These are phyloP conservation scores for Notolepis coatsorum DNA, from an alignment of 2,797 vertebrate genomes.

Conservation along the genomic window DNA sequence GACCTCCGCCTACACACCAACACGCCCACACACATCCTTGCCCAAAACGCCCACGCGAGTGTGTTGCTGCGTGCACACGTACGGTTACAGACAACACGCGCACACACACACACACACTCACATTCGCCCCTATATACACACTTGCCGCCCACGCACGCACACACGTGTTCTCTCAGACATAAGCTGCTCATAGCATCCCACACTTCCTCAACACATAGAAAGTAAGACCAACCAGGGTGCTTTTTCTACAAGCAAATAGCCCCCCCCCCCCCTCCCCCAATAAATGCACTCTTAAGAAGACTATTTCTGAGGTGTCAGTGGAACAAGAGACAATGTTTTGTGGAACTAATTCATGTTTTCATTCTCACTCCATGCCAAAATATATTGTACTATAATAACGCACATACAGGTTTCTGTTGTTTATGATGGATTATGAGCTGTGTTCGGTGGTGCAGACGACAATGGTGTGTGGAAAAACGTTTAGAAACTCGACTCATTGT, in stretches of 20 bases:
- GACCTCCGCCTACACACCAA: constrained; percentile 68
- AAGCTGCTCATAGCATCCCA: constrained; percentile 79
- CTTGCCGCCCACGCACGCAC: constrained; percentile 69
- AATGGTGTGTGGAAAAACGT: no score
- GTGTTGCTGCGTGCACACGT: constrained; percentile 51
- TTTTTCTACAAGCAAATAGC: constrained; percentile 53
- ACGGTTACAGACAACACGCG: constrained; percentile 12
- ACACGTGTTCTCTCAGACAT: constrained; percentile 82
- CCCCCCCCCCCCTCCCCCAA: no score
- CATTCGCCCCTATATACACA: constrained; percentile 73
- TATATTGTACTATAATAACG: no score
- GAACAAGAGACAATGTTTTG: no score
- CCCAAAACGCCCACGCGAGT: constrained; percentile 71
- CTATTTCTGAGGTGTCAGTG: no score
- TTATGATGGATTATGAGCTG: no score
- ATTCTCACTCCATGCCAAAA: no score
- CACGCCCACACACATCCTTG: constrained; percentile 78
- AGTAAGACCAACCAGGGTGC: constrained; percentile 66
- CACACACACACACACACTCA: constrained; percentile 61
- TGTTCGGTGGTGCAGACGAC: no score
- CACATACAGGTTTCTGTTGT: no score
- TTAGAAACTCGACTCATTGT: no score
- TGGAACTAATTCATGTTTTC: no score
- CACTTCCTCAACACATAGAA: constrained; percentile 76
- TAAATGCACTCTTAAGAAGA: no score